Evolutionary conservation across 2,888 invertebrate genomes (phyloP), one percentile per base, ranked within the genome.

Genomic region (Chloromyia formosa): DNA sequence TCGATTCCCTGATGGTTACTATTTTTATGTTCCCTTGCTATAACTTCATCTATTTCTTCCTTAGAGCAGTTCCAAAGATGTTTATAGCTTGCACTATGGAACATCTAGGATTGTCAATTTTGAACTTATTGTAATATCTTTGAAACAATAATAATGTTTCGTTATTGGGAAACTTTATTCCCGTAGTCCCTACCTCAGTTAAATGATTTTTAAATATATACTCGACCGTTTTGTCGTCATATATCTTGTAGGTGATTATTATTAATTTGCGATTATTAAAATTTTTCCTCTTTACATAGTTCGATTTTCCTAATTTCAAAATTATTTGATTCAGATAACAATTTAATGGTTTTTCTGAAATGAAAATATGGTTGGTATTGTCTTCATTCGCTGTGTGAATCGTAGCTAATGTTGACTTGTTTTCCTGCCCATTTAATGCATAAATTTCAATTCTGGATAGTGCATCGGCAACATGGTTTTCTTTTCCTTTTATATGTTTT

Each of bases 281-380:
- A 69, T 27, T 69, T 22, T 69, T 69, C 18, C 35, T 69, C 53
- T 69, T 69, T 1, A 54, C 69, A n/a, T 18, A 53, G 27, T 49
- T 68, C 3, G 18, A n/a, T 68, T 53, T 53, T 14, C 68, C 68
- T 68, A 49, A 10, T 68, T 53, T 68, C n/a, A 53, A 22, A 7
- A 68, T 53, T 1, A 68, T 68, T 68, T 68, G 68, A 23, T 49
- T 68, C 49, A 12, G 3, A 22, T 22, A 49, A 9, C 49, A 53
- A 18, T 68, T 68, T 22, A 68, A 23, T 1, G 53, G 68, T 49
- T 68, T 68, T 49, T 68, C 68, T 14, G 68, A 68, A 35, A 68
- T 23, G 22, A 22, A 22, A 3, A 68, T 68, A 23, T 68, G 23
- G n/a, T 68, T 45, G 9, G 68, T 49, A 14, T 53, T 68, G 53